Conservation (phyloP, 2,113 vertebrate species). For the Struthio camelus region DNA sequence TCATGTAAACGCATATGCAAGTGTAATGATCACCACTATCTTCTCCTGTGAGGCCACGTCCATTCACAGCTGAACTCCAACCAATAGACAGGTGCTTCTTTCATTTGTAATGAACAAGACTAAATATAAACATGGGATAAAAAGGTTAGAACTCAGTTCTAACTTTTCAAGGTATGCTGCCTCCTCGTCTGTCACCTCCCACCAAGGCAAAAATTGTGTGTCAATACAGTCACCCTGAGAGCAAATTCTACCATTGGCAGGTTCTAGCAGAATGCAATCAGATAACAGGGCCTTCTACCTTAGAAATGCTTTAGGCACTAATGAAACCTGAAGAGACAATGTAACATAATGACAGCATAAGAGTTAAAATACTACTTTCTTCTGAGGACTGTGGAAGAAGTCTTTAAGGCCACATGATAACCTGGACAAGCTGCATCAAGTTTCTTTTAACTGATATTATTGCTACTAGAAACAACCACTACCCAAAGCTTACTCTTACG, state of each 20-base stretch:
- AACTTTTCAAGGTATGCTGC: neutral
- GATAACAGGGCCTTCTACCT: neutral
- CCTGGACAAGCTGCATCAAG: neutral
- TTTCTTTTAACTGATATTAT: neutral
- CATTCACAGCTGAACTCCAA: neutral
- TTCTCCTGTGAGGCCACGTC: neutral
- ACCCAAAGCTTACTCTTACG: neutral
- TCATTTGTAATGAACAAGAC: neutral
- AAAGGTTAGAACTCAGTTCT: neutral
- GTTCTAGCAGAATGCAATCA: neutral
- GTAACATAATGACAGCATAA: neutral
- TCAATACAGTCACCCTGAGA: neutral
- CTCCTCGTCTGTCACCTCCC: neutral
- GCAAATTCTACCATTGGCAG: accelerated
- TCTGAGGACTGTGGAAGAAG: neutral
- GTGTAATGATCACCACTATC: neutral
- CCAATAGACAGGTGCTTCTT: neutral
- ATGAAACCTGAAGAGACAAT: neutral
- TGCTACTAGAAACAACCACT: neutral
- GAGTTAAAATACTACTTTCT: neutral
- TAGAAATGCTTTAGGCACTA: neutral
- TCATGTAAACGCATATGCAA: neutral
- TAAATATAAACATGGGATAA: neutral
- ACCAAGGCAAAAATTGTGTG: neutral
- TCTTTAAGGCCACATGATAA: neutral